Conservation (phyloP, 2,113 vertebrate species). For the Prochilodus magdalenae region DNA sequence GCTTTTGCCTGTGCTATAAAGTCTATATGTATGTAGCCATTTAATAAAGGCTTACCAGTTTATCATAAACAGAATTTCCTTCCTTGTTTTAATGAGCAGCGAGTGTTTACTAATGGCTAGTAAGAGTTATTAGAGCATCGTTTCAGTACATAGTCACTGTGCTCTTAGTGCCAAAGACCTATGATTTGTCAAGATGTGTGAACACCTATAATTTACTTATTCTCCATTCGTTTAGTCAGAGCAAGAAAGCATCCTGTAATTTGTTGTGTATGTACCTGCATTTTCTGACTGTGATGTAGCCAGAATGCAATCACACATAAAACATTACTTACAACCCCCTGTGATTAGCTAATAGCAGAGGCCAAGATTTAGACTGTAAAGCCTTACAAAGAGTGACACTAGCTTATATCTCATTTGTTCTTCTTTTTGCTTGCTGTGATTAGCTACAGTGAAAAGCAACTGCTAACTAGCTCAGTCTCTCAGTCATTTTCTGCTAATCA, state of each 20-base stretch:
- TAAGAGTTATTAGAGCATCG: neutral
- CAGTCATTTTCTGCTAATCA: constrained; percentile 55
- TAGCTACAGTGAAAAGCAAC: constrained; percentile 20
- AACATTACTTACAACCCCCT: neutral
- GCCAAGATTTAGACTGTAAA: neutral
- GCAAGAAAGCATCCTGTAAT: neutral
- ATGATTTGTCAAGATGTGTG: neutral
- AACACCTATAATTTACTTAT: neutral
- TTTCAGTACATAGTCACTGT: neutral
- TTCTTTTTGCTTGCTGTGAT: neutral
- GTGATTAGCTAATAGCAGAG: constrained; percentile 11
- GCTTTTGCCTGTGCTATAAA: no score
- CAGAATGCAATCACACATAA: neutral
- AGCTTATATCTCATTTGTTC: neutral
- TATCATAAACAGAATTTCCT: no score
- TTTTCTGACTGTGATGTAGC: neutral
- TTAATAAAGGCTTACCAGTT: no score
- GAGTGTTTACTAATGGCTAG: neutral
- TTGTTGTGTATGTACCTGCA: neutral
- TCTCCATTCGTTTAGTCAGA: neutral
- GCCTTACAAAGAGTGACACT: neutral
- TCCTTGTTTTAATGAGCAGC: no score
- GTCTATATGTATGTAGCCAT: no score
- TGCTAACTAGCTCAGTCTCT: constrained; percentile 45
- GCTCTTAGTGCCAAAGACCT: neutral